These are phyloP conservation scores for Setipinna tenuifilis DNA, from an alignment of 2,797 vertebrate genomes.

Conservation along the genomic window DNA sequence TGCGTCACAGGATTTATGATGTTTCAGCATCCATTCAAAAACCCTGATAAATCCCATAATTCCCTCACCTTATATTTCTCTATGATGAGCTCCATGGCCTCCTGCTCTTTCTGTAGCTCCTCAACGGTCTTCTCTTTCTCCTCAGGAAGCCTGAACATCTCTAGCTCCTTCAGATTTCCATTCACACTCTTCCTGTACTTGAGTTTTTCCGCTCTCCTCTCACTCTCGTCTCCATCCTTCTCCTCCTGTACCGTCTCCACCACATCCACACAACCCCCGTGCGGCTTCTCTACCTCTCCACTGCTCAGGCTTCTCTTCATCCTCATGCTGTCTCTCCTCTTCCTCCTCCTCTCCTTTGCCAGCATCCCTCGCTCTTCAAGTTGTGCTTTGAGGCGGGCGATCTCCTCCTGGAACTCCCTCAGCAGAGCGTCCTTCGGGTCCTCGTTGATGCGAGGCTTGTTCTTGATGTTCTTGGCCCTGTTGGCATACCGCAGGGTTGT, in stretches of 20 bases:
- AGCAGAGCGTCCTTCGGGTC: slow-evolving; percentile 96
- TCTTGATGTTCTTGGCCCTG: slow-evolving; percentile 97
- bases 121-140: slow-evolving; percentile 90
- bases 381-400: slow-evolving; percentile 89
- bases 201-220: slow-evolving; percentile 66
- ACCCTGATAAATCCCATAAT: neutral
- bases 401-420: slow-evolving; percentile 94
- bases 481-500: slow-evolving; percentile 93
- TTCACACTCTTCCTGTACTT: slow-evolving; percentile 80
- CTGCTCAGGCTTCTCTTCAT: slow-evolving; percentile 79
- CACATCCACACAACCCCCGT: slow-evolving; percentile 72
- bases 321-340: slow-evolving; percentile 82
- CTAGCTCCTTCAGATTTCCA: slow-evolving; percentile 79
- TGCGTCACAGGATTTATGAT: neutral
- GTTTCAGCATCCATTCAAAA: neutral
- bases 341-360: slow-evolving; percentile 85
- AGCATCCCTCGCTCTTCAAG: slow-evolving; percentile 90
- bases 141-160: slow-evolving; percentile 83
- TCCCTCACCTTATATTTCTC: slow-evolving; percentile 91
- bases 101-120: slow-evolving; percentile 88
- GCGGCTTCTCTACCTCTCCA: slow-evolving; percentile 71
- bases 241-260: slow-evolving; percentile 78
- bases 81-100: slow-evolving; percentile 88
- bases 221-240: slow-evolving; percentile 74
- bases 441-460: slow-evolving; percentile 94